Evolutionary conservation across 2,888 invertebrate genomes (phyloP), one percentile per base, ranked within the genome.

Genomic region (Stenchaetothrips biformis): DNA sequence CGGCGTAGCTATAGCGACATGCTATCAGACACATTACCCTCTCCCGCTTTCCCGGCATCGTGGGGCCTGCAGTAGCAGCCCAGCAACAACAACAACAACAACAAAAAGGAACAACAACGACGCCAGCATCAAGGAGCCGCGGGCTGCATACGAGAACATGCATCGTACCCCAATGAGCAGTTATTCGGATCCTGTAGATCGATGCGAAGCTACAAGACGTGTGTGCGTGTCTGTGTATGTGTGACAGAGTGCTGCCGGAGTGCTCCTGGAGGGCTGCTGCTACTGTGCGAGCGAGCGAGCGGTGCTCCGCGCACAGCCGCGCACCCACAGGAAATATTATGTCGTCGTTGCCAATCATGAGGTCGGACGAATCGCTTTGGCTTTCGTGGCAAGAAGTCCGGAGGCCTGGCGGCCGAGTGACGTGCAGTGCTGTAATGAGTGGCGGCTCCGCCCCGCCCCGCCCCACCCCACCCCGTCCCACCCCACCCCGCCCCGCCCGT

Each of bases 131-230:
- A 21, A 25, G 25, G 25, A 74, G 67, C 67, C 67, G 67, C 67
- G 67, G 67, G 67, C 67, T 74, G 67, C 67, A 74, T 74, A 74
- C 67, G 67, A 74, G 67, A 74, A 74, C 67, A 74, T 74, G 67
- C 67, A 25, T 74, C 67, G 67, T 74, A 74, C 25, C 67, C 67
- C 67, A 74, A 74, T 74, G 67, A 74, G 67, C 67, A 74, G 67
- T 74, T 74, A 74, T 74, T 74, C 67, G 67, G 67, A 74, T 59
- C 59, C 59, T 59, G 67, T 74, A 74, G 67, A 74, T 74, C 67
- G 67, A 74, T 74, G 25, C 25, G 67, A 74, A 37, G 37, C 37
- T 37, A 37, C 37, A 37, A 37, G 37, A 37, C 37, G 37, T 4
- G 37, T 37, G 67, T 74, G 67, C 25, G 67, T 74, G 67, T 74